Evolutionary conservation across 2,888 invertebrate genomes (phyloP).

Genomic region (Perithous albicinctus): DNA sequence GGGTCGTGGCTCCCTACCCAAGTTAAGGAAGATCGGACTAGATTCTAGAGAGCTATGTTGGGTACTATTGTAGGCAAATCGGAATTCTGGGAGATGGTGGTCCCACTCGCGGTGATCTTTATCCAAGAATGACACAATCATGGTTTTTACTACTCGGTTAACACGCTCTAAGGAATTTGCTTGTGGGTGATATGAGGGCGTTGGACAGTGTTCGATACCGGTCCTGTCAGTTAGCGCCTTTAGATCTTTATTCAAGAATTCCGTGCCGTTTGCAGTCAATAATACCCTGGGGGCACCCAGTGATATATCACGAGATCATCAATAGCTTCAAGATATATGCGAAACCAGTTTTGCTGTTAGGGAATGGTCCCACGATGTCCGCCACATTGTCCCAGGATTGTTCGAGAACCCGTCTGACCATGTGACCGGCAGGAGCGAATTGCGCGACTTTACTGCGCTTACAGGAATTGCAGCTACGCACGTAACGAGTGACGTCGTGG

Average conservation of each 20-base stretch:
- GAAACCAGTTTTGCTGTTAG: slow-evolving; percentile 33
- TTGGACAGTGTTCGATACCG: slow-evolving; percentile 19
- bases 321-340: slow-evolving; percentile 30
- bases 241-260: slow-evolving; percentile 30
- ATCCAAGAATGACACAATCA: slow-evolving; percentile 5
- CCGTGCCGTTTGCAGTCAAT: slow-evolving; percentile 54
- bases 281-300: slow-evolving; percentile 38
- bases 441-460: slow-evolving; percentile 55
- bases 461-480: slow-evolving; percentile 61
- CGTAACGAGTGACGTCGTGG: slow-evolving; percentile 63
- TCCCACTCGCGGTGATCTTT: slow-evolving; percentile 28
- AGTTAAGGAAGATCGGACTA: slow-evolving; percentile 5
- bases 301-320: slow-evolving; percentile 23
- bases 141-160: slow-evolving; percentile 38
- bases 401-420: no score
- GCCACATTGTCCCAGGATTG: slow-evolving; percentile 63
- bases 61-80: slow-evolving; percentile 28
- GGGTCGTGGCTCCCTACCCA: background rate
- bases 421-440: slow-evolving; percentile 42
- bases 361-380: slow-evolving; percentile 71
- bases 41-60: slow-evolving; percentile 2
- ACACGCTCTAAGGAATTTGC: slow-evolving; percentile 53
- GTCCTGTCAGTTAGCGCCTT: background rate
- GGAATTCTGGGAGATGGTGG: background rate
- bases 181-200: no score